Evolutionary conservation across 1,140 invertebrate genomes (phyloP), one percentile per base, ranked within the genome.

Genomic region (Aleiodes sp.): DNA sequence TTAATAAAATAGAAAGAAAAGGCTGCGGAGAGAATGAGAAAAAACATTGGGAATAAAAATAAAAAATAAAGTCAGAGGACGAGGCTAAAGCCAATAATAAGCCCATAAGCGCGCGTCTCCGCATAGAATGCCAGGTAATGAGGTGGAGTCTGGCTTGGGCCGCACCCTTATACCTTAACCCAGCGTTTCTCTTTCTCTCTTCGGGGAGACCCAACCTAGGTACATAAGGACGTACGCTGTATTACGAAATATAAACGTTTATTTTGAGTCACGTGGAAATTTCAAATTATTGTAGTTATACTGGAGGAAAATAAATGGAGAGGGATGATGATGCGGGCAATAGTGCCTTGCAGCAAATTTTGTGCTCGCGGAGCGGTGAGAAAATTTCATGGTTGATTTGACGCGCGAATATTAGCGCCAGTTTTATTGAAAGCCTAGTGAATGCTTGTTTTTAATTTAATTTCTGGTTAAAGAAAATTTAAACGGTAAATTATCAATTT

Each of bases 101-200:
- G 83, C 79, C 76, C 24, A 82, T 82, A 84, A 84, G 80, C 81
- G 79, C 76, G 76, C 78, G 78, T 78, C 80, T 79, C 78, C 82
- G 84, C 84, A 86, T 84, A 86, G 84, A 86, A 86, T 85, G 84
- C 82, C 77, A 78, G 82, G 81, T 86, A 86, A 86, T 86, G 84
- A 86, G 84, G 82, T 84, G 82, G 83, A 83, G 81, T 83, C 79
- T 77, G 80, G 79, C 79, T 74, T 78, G 71, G 82, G 82, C 84
- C 84, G 84, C 84, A 84, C 84, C 83, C 82, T 84, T 83, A 79
- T 35, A 84, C 84, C 81, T 82, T 59, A 31, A 59, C 61, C 60
- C 83, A 52, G 21, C 46, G 19, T 52, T 21, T 52, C 46, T 52
- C n/a, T n/a, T n/a, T n/a, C n/a, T n/a, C n/a, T n/a, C n/a, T n/a